Conservation (phyloP, 2,888 invertebrate genomes). For the Hydropsyche betteni region DNA sequence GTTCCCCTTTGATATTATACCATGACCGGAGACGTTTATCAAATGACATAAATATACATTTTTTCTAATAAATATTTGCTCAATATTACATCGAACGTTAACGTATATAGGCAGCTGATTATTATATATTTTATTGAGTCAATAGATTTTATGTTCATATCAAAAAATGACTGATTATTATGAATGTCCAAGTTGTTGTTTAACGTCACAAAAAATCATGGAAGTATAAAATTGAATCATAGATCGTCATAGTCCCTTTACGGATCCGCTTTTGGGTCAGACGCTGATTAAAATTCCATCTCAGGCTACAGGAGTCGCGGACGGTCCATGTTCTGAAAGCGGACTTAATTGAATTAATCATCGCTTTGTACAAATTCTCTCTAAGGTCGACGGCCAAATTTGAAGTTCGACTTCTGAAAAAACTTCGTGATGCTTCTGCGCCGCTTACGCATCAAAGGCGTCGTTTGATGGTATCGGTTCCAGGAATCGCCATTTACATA, state of each 20-base stretch:
- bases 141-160: no score
- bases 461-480: no score
- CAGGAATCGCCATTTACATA: no score
- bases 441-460: no score
- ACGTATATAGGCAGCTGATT: no score
- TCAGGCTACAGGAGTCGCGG: not conserved
- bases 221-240: constrained; percentile 6
- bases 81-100: no score
- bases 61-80: no score
- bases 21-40: not conserved
- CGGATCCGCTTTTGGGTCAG: constrained; percentile 31
- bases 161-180: no score
- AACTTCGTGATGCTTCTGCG: no score
- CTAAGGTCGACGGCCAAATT: not conserved
- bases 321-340: not conserved
- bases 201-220: not conserved
- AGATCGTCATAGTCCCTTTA: not conserved
- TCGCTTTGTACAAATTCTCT: constrained; percentile 26
- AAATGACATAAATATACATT: not conserved
- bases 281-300: constrained; percentile 41
- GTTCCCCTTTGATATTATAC: constrained; percentile 10
- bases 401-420: no score
- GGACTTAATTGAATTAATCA: constrained; percentile 29
- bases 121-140: no score
- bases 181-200: no score